Evolutionary conservation across 2,797 vertebrate genomes (phyloP).

Genomic region (Hirundo rustica): DNA sequence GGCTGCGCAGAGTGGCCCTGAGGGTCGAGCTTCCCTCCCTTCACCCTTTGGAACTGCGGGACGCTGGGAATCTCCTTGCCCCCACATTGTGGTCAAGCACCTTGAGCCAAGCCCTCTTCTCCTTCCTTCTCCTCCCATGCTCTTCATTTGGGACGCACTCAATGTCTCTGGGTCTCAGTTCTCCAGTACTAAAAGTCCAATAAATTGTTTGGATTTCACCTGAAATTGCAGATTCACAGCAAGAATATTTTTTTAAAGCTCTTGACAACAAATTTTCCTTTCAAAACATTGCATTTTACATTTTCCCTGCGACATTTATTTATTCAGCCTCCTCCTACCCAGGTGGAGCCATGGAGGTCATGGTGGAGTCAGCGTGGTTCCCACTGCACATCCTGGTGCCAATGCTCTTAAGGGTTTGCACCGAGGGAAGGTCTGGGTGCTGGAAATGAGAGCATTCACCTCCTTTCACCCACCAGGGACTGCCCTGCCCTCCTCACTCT

Average conservation of each 20-base stretch:
- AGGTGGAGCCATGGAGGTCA: neutral
- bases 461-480: neutral
- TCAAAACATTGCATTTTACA: neutral
- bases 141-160: neutral
- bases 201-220: neutral
- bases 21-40: neutral
- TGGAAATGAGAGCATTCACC: fast-evolving
- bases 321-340: neutral
- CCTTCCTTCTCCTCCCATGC: neutral
- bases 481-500: fast-evolving
- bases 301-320: neutral
- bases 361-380: fast-evolving
- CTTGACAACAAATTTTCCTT: neutral
- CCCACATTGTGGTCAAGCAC: fast-evolving
- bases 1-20: fast-evolving
- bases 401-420: neutral
- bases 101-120: neutral
- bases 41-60: neutral
- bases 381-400: neutral
- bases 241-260: neutral
- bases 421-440: neutral
- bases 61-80: neutral
- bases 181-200: neutral
- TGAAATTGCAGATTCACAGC: neutral
- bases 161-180: neutral